These are phyloP conservation scores for Herpetotheres cachinnans DNA, from an alignment of 2,113 vertebrate genomes.

Conservation along the genomic window DNA sequence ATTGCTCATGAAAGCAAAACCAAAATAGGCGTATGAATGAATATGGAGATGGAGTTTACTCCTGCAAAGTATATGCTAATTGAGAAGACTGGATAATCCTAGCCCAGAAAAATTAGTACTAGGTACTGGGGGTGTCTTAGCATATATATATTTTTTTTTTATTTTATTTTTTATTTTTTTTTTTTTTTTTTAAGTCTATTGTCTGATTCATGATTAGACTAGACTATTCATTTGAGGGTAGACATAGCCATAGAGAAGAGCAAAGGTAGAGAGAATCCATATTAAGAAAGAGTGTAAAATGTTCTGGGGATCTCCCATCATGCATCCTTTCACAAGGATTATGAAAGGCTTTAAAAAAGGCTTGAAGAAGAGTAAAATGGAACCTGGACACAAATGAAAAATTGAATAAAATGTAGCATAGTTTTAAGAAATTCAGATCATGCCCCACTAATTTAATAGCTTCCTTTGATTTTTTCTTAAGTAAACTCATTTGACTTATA, in stretches of 20 bases:
- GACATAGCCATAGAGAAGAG: not conserved
- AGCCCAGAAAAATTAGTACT: not conserved
- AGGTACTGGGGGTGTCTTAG: not conserved
- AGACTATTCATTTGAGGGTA: not conserved
- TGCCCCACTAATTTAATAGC: not conserved
- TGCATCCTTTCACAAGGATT: not conserved
- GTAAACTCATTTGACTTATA: not conserved
- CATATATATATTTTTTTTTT: no score
- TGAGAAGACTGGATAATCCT: not conserved
- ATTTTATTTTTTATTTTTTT: not conserved
- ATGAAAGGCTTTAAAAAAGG: not conserved
- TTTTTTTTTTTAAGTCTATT: no score
- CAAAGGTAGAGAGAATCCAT: not conserved
- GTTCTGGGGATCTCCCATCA: not conserved
- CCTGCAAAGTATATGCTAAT: accelerated
- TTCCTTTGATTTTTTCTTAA: not conserved
- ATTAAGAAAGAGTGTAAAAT: not conserved
- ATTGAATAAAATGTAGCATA: not conserved
- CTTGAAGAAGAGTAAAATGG: not conserved
- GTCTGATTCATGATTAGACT: not conserved
- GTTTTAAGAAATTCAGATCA: not conserved
- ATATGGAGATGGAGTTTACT: not conserved
- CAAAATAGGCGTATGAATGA: not conserved
- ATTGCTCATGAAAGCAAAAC: not conserved
- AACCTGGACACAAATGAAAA: not conserved